Evolutionary conservation across 2,888 invertebrate genomes (phyloP).

Genomic region (Drosophila austrosaltans): DNA sequence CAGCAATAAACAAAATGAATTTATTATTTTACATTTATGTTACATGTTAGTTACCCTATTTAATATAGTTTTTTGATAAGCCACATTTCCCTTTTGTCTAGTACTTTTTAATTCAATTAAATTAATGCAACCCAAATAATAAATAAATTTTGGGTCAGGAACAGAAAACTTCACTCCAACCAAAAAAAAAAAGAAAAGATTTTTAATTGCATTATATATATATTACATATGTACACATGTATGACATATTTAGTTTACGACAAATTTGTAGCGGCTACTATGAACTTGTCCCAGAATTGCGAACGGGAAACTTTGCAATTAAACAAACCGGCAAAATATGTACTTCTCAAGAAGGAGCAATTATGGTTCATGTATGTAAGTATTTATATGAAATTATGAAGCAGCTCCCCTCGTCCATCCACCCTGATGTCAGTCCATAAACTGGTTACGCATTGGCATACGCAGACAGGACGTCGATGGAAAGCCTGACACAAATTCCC

Average conservation of each 20-base stretch:
- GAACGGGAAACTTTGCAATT: constrained; percentile 43
- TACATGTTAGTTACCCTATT: not conserved
- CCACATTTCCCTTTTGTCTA: not conserved
- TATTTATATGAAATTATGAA: constrained; percentile 68
- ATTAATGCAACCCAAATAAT: constrained; percentile 10
- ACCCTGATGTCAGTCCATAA: constrained; percentile 45
- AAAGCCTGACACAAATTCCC: constrained; percentile 70
- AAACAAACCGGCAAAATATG: constrained; percentile 39
- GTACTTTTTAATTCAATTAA: constrained; percentile 2
- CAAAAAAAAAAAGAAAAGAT: constrained; percentile 42
- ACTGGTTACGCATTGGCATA: constrained; percentile 66
- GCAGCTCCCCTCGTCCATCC: not conserved
- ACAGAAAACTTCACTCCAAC: not conserved
- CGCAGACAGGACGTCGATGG: constrained; percentile 60
- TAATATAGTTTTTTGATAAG: not conserved
- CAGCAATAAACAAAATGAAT: not conserved
- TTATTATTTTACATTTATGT: not conserved
- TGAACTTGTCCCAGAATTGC: constrained; percentile 69
- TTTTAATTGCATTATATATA: not conserved
- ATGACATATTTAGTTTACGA: not conserved
- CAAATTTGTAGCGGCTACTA: constrained; percentile 42
- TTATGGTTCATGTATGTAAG: constrained; percentile 42
- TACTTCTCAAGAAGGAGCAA: constrained; percentile 52
- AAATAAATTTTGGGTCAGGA: constrained; percentile 5
- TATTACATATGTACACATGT: not conserved